These are phyloP conservation scores for Sebastiscus albofasciatus DNA, from an alignment of 2,797 vertebrate species.

Conservation along the genomic window DNA sequence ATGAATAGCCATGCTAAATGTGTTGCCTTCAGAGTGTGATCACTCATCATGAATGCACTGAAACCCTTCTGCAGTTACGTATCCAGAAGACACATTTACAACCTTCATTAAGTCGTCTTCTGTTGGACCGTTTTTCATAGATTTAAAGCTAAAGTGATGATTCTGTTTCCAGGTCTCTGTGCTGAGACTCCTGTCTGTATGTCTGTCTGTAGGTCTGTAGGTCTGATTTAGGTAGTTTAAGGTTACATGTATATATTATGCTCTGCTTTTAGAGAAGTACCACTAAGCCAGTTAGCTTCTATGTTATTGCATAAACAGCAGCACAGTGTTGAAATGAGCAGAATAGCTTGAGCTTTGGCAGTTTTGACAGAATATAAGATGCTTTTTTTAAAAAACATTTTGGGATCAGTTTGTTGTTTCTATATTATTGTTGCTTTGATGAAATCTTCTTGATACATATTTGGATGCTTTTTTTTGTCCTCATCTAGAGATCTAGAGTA, in stretches of 20 bases:
- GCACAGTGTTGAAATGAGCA: constrained; percentile 58
- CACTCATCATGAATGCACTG: constrained; percentile 75
- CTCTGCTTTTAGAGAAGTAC: constrained; percentile 70
- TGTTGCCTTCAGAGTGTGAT: constrained; percentile 80
- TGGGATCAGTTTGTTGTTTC: constrained; percentile 51
- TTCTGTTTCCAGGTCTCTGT: constrained; percentile 47
- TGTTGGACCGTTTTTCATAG: background rate
- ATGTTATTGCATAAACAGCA: constrained; percentile 64
- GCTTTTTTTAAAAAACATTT: constrained; percentile 46
- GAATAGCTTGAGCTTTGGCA: constrained; percentile 65
- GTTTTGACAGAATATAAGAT: constrained; percentile 55
- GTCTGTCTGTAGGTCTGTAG: constrained; percentile 16
- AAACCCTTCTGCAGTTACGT: constrained; percentile 58
- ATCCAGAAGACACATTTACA: background rate
- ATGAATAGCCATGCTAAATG: constrained; percentile 81
- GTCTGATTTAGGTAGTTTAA: constrained; percentile 24
- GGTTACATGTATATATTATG: constrained; percentile 59
- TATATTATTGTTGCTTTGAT: constrained; percentile 55
- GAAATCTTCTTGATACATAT: constrained; percentile 62
- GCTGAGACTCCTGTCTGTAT: constrained; percentile 41
- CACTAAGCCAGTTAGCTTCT: constrained; percentile 62
- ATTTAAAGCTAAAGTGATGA: constrained; percentile 42
- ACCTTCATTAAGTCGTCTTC: background rate
- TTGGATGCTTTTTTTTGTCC: constrained; percentile 58
- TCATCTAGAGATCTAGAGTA: constrained; percentile 4